Evolutionary conservation across 2,888 invertebrate species (phyloP).

Genomic region (Aleiodes leptofemur): DNA sequence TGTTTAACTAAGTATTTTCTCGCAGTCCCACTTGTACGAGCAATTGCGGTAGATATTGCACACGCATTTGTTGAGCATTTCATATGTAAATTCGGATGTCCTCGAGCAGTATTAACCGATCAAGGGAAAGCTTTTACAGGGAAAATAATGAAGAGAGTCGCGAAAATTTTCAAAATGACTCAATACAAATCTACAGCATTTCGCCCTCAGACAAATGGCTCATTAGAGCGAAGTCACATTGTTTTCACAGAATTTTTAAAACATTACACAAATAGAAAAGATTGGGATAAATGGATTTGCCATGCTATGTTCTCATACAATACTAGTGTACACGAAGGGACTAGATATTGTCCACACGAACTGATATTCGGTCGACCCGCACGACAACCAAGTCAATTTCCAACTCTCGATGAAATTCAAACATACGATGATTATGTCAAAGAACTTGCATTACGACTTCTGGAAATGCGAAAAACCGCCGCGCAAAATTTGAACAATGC

Average conservation of each 20-base stretch:
- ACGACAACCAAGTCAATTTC: constrained; percentile 25
- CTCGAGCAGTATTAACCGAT: constrained; percentile 34
- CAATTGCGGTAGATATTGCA: constrained; percentile 11
- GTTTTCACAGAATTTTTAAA: not conserved
- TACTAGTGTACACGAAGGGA: constrained; percentile 12
- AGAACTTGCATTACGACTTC: constrained; percentile 36
- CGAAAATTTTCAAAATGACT: constrained; percentile 21
- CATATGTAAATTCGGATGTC: constrained; percentile 23
- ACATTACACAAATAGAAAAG: not conserved
- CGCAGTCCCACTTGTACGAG: not conserved
- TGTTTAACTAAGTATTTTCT: constrained; percentile 13
- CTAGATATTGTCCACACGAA: constrained; percentile 18
- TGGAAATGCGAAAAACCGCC: constrained; percentile 28
- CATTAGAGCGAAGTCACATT: constrained; percentile 15
- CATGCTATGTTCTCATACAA: constrained; percentile 7
- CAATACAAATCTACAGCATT: constrained; percentile 37
- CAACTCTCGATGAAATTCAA: constrained; percentile 17
- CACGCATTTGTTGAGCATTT: constrained; percentile 16
- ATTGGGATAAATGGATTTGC: constrained; percentile 20
- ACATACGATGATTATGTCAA: constrained; percentile 48
- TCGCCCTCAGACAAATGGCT: constrained; percentile 46
- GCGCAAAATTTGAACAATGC: constrained; percentile 33
- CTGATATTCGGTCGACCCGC: constrained; percentile 31
- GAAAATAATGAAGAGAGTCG: constrained; percentile 9
- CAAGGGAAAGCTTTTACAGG: constrained; percentile 36